Base-by-base conservation (phyloP, 2,113 vertebrate genomes). In the Tetrao urogallus region DNA sequence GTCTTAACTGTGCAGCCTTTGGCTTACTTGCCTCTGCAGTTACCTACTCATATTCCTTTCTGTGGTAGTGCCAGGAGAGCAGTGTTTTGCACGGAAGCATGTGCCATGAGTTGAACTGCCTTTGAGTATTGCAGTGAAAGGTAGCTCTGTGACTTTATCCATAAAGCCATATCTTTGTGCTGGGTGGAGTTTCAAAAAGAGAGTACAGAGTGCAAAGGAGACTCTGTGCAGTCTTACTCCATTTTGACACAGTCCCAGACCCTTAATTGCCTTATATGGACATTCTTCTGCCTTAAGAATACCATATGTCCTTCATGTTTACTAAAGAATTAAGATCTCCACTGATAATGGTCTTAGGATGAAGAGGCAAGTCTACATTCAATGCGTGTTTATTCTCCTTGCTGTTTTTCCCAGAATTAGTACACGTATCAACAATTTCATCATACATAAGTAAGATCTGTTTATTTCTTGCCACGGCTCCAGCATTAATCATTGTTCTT, bases 301-400 rank as follows among this genome's bases (percentile, higher is more conserved):
- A 89, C 80, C 90, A 40, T 66, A 82, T 90, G 82, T 72, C 88
- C n/a, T 3, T 82, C 21, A 25, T 88, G 90, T 95, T 97, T 94
- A 95, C 73, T 58, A 42, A 21, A 72, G 69, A 90, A 58, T 50
- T 79, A 82, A 95, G 90, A 95, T 92, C 40, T 84, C 48, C 54
- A 90, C 43, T 70, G 89, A 95, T 72, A 92, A 64, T 19, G 28
- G 83, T 84, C 58, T 91, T 61, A 34, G 18, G 54, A 91, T 89
- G 42, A 96, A 92, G 91, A 96, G 88, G 85, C 89, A 95, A 74
- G 73, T 91, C 89, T 94, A 86, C 85, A 86, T 92, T 77, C 82
- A 77, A 61, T 80, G 90, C 38, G 0, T 96, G 92, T 97, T 97
- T 97, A 95, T 94, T 61, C 54, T 86, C 83, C 70, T 81, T 28